These are phyloP conservation scores for Periophthalmus magnuspinnatus DNA, from an alignment of 2,797 vertebrate genomes.

Conservation along the genomic window DNA sequence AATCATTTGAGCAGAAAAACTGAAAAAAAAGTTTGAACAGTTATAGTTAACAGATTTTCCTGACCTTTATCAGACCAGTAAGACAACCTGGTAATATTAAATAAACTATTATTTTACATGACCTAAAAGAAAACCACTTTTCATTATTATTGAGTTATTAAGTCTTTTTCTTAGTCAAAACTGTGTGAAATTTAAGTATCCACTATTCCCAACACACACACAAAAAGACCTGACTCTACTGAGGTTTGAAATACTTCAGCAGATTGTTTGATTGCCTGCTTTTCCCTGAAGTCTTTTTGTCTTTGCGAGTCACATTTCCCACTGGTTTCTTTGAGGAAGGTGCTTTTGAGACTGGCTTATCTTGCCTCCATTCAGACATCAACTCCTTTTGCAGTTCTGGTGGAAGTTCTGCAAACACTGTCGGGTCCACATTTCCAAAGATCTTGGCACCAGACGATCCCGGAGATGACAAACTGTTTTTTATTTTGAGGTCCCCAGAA, in stretches of 20 bases:
- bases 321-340: slow-evolving; percentile 46
- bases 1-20: too few relatives aligned
- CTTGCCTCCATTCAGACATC: slow-evolving; percentile 81
- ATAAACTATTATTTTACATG: too few relatives aligned
- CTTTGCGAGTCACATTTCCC: slow-evolving; percentile 50
- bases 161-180: not conserved
- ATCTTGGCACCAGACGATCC: slow-evolving; percentile 53
- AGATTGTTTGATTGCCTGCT: slow-evolving; percentile 70
- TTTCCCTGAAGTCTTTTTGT: slow-evolving; percentile 52
- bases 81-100: too few relatives aligned
- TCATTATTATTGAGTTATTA: not conserved
- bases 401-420: slow-evolving; percentile 83
- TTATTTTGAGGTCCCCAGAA: slow-evolving; percentile 5
- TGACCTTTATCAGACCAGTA: too few relatives aligned
- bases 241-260: slow-evolving; percentile 83
- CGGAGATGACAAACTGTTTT: slow-evolving; percentile 12
- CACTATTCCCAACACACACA: too few relatives aligned
- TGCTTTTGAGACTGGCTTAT: slow-evolving; percentile 58
- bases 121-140: too few relatives aligned
- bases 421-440: slow-evolving; percentile 80
- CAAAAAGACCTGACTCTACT: slow-evolving; percentile 29
- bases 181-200: too few relatives aligned
- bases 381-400: slow-evolving; percentile 82
- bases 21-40: too few relatives aligned
- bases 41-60: too few relatives aligned